Evolutionary conservation across 1,140 invertebrate genomes (phyloP).

Genomic region (Lepidurus couesii): DNA sequence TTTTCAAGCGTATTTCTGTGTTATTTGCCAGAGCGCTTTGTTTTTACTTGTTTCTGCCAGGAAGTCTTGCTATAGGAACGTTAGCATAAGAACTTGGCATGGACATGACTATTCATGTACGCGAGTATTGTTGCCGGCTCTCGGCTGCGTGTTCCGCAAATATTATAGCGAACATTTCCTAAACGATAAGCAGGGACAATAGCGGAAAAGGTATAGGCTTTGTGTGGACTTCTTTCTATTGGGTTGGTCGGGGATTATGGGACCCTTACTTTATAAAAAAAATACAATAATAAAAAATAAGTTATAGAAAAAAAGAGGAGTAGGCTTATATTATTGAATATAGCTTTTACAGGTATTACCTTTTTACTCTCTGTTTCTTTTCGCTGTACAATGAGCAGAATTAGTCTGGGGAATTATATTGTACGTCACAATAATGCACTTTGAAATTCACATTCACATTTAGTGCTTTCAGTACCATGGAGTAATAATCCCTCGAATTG

Average conservation of each 20-base stretch:
- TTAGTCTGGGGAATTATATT: neutral
- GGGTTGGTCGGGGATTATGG: neutral
- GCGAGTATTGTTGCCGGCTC: slow-evolving; percentile 1
- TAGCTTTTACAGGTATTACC: neutral
- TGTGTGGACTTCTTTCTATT: neutral
- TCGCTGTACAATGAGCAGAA: neutral
- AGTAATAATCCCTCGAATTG: neutral
- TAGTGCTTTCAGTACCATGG: neutral
- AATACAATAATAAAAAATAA: neutral
- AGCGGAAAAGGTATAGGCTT: neutral
- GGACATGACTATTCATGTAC: neutral
- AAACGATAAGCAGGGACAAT: neutral
- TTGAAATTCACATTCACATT: neutral
- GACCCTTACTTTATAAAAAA: neutral
- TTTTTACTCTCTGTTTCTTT: neutral
- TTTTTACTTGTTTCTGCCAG: neutral
- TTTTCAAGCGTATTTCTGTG: neutral
- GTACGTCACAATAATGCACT: neutral
- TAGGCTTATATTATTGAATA: no score
- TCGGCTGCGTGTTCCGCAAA: slow-evolving; percentile 13
- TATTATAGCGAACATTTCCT: neutral
- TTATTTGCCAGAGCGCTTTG: neutral
- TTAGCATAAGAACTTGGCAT: slow-evolving; percentile 5
- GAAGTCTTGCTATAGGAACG: neutral
- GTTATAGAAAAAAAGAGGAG: no score